Conservation (phyloP, 2,888 invertebrate genomes). For the Torymus aiolomorphi region DNA sequence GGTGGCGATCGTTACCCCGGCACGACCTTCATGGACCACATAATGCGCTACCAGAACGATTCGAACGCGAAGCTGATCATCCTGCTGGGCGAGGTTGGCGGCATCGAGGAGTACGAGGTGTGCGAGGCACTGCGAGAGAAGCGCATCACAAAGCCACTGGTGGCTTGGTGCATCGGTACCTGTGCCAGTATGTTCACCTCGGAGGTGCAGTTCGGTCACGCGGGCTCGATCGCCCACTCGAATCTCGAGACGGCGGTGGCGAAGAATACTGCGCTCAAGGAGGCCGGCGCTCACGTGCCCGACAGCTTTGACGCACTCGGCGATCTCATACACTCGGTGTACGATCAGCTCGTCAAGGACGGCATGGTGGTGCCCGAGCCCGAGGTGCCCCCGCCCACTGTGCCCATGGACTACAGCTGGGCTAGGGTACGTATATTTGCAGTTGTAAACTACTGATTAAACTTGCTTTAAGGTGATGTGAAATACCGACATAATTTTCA, state of each 20-base stretch:
- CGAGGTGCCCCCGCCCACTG: slow-evolving; percentile 97
- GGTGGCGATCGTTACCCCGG: slow-evolving; percentile 99
- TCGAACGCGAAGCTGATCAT: slow-evolving; percentile 95
- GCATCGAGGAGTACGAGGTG: slow-evolving; percentile 97
- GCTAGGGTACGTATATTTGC: slow-evolving; percentile 81
- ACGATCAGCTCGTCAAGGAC: slow-evolving; percentile 85
- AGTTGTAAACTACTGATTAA: not conserved
- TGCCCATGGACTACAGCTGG: slow-evolving; percentile 99
- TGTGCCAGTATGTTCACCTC: slow-evolving; percentile 81
- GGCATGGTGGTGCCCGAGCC: slow-evolving; percentile 91
- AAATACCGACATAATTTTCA: too few relatives aligned
- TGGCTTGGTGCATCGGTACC: slow-evolving; percentile 99
- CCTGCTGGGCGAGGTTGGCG: slow-evolving; percentile 98
- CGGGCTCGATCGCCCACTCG: slow-evolving; percentile 98
- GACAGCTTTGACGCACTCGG: slow-evolving; percentile 93
- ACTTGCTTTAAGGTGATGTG: too few relatives aligned
- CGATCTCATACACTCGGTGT: slow-evolving; percentile 86
- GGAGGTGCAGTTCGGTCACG: slow-evolving; percentile 98
- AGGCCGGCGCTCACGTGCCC: slow-evolving; percentile 93
- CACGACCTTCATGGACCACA: slow-evolving; percentile 98
- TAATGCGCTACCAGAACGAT: slow-evolving; percentile 89
- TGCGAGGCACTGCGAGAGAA: slow-evolving; percentile 89
- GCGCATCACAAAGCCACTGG: slow-evolving; percentile 92
- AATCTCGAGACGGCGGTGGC: slow-evolving; percentile 93
- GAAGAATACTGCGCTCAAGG: slow-evolving; percentile 90